phyloP scores from a whole-genome alignment of 2,888 invertebrate genomes.

The Sarcophaga rosellei region DNA sequence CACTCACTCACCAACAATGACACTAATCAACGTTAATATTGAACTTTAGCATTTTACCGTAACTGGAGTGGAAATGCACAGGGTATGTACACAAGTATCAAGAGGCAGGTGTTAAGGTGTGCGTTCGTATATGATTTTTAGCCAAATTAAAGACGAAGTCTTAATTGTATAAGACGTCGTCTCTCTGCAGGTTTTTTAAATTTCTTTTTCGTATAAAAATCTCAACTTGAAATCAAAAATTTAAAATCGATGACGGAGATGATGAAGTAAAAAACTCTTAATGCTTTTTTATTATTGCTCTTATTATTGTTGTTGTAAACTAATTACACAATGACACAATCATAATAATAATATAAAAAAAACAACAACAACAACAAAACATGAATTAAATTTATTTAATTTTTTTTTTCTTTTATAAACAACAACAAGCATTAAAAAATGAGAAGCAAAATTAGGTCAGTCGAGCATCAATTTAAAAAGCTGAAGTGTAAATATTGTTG shows the following conservation, averaged over 20 bases:
- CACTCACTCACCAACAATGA: not conserved
- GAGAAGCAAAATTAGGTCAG: conserved; percentile 60
- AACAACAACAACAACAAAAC: conserved; percentile 17
- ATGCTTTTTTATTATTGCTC: too few species aligned
- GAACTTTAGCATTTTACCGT: not conserved
- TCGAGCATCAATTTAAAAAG: conserved; percentile 59
- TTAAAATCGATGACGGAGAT: not conserved
- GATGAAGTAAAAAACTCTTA: not conserved
- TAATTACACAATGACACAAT: conserved; percentile 57
- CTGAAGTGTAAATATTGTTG: not conserved
- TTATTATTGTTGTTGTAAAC: not conserved
- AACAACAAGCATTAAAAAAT: conserved; percentile 18
- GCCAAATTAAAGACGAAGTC: too few species aligned
- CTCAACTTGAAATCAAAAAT: conserved; percentile 5
- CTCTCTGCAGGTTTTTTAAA: not conserved
- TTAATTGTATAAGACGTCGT: not conserved
- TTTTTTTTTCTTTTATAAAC: conserved; percentile 28
- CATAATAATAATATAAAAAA: conserved; percentile 3
- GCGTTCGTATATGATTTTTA: not conserved
- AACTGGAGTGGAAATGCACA: not conserved
- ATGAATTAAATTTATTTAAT: conserved; percentile 29
- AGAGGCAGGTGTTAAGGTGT: not conserved
- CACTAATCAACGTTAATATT: not conserved
- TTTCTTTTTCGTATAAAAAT: not conserved
- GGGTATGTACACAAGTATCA: not conserved